Conservation (phyloP, 2,797 vertebrate genomes). For the Sebastes vulpes region DNA sequence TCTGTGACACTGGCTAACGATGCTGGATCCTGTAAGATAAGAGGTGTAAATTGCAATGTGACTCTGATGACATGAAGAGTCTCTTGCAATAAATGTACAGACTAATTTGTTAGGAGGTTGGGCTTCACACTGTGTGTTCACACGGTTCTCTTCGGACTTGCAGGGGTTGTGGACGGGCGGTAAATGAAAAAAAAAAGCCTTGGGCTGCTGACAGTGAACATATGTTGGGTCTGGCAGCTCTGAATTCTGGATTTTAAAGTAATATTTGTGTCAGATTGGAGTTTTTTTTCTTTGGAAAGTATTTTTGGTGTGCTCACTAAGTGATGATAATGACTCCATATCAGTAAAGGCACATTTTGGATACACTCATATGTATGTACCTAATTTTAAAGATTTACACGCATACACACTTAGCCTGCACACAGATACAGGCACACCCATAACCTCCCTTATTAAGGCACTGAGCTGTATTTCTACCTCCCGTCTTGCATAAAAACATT, state of each 20-base stretch:
- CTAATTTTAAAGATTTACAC: conserved; percentile 51
- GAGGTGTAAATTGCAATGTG: conserved; percentile 51
- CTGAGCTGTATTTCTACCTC: conserved; percentile 86
- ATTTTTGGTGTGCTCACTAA: conserved; percentile 51
- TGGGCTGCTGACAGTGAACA: conserved; percentile 17
- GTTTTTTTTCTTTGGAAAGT: conserved; percentile 33
- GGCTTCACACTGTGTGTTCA: conserved; percentile 30
- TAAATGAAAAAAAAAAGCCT: not conserved
- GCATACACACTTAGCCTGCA: conserved; percentile 29
- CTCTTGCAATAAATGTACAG: conserved; percentile 79
- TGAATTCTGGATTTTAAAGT: conserved; percentile 30
- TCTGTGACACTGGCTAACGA: conserved; percentile 28
- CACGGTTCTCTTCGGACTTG: conserved; percentile 18
- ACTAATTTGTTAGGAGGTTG: conserved; percentile 41
- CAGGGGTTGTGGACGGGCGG: not conserved
- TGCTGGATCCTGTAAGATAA: conserved; percentile 45
- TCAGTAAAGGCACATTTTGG: conserved; percentile 60
- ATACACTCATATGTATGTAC: conserved; percentile 55
- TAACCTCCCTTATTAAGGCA: conserved; percentile 57
- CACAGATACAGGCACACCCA: conserved; percentile 39
- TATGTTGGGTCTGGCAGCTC: conserved; percentile 26
- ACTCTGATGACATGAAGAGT: conserved; percentile 52
- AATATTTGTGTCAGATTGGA: conserved; percentile 40
- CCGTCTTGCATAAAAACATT: conserved; percentile 79
- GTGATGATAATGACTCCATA: conserved; percentile 43